phyloP scores from a whole-genome alignment of 1,140 invertebrate species.

The Odontomachus brunneus region DNA sequence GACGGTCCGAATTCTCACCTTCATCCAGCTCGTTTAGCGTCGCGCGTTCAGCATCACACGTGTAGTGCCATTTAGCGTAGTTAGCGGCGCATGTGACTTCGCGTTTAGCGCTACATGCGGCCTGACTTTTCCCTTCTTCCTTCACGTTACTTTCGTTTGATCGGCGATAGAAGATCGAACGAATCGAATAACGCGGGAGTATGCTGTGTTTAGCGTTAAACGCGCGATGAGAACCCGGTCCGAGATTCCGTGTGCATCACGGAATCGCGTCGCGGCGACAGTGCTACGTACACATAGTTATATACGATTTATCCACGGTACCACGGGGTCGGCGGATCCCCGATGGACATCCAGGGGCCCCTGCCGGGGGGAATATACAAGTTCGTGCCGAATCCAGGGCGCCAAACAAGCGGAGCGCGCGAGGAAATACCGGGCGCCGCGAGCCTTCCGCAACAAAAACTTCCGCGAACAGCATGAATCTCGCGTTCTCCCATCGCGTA shows the following conservation, averaged over 20 bases:
- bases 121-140: background rate
- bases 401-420: slow-evolving; percentile 19
- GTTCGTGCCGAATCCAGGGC: slow-evolving; percentile 27
- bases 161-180: background rate
- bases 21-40: background rate
- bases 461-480: slow-evolving; percentile 12
- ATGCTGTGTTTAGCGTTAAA: background rate
- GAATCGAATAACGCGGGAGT: background rate
- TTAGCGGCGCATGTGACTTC: background rate
- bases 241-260: slow-evolving; percentile 82
- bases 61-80: no score
- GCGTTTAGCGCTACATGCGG: background rate
- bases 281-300: slow-evolving; percentile 72
- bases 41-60: background rate
- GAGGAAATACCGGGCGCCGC: slow-evolving; percentile 15
- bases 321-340: slow-evolving; percentile 6
- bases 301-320: slow-evolving; percentile 32
- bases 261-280: slow-evolving; percentile 77
- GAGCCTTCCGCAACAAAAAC: background rate
- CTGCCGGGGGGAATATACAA: slow-evolving; percentile 6
- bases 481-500: background rate
- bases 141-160: background rate
- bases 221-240: slow-evolving; percentile 62
- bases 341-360: slow-evolving; percentile 2
- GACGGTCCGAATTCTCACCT: slow-evolving; percentile 7